Percentiles rank a stretch among this genome's conserved stretches.
Conservation (phyloP, 2,113 vertebrate species). For the Actenoides hombroni region DNA sequence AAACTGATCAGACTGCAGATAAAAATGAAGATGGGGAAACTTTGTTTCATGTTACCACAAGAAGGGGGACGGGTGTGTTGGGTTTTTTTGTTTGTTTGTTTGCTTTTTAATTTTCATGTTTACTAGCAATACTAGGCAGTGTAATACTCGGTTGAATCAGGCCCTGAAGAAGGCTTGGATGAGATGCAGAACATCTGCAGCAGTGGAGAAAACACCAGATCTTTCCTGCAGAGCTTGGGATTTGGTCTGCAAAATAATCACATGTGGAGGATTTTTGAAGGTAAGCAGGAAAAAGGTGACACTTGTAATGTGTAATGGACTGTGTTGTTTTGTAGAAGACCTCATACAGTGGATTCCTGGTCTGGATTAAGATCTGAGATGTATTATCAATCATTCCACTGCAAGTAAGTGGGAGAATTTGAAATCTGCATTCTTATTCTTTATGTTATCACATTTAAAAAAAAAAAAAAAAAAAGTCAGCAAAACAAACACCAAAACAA, state of each 20-base stretch:
- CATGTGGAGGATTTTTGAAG: background rate
- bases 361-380: background rate
- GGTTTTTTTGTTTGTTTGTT: background rate
- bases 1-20: conserved; percentile 1
- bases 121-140: background rate
- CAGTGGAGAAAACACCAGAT: background rate
- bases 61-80: background rate
- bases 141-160: background rate
- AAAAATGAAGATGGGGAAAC: conserved; percentile 41
- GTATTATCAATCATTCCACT: background rate
- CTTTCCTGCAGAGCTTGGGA: background rate
- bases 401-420: background rate
- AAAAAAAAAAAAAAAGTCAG: background rate
- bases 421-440: background rate
- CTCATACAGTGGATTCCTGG: background rate
- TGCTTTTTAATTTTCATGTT: conserved; percentile 31
- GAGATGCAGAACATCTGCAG: background rate
- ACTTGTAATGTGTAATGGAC: background rate
- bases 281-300: background rate
- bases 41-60: conserved; percentile 2
- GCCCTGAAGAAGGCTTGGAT: conserved; percentile 16
- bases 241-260: background rate
- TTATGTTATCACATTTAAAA: background rate
- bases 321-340: background rate
- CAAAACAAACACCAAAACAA: too few relatives aligned